A percentile compares a stretch with the other conserved stretches of the same genome.
Evolutionary conservation across 2,797 vertebrate species (phyloP).

Genomic region (Macroramphosus scolopax): DNA sequence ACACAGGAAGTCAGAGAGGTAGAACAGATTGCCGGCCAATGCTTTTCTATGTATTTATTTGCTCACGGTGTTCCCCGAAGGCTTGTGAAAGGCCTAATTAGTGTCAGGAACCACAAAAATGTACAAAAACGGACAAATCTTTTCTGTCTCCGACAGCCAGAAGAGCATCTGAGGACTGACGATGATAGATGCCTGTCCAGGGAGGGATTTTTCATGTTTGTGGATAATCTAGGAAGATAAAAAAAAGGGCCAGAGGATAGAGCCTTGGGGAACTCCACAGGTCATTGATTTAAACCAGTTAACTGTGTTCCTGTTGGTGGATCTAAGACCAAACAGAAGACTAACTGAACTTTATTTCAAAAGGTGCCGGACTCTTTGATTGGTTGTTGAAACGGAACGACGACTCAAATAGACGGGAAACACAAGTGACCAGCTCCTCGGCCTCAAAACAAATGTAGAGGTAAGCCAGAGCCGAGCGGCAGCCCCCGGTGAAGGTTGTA

Average conservation of each 20-base stretch:
- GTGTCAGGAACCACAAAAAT: slow-evolving; percentile 14
- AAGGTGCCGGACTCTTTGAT: no score
- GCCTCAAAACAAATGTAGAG: no score
- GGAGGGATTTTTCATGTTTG: background rate
- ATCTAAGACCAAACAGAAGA: no score
- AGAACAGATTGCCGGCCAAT: slow-evolving; percentile 15
- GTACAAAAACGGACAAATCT: slow-evolving; percentile 4
- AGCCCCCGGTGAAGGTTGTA: slow-evolving; percentile 3
- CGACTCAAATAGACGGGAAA: no score
- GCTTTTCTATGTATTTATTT: slow-evolving; percentile 12
- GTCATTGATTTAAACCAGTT: background rate
- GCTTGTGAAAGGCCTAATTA: slow-evolving; percentile 39
- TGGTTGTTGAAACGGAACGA: no score
- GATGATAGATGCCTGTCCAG: background rate
- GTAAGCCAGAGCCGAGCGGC: slow-evolving; percentile 1
- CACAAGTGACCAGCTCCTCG: no score
- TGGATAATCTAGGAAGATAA: background rate
- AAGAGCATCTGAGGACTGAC: no score
- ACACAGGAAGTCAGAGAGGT: slow-evolving; percentile 4
- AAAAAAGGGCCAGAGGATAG: background rate
- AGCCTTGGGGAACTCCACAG: slow-evolving; percentile 3
- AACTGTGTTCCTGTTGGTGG: no score
- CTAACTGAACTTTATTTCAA: no score
- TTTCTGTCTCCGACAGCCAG: background rate
- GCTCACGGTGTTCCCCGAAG: slow-evolving; percentile 17